Percentiles rank a stretch among this genome's conserved stretches.
phyloP scores from a whole-genome alignment of 2,888 invertebrate genomes.

The Drosophila macrospina region DNA sequence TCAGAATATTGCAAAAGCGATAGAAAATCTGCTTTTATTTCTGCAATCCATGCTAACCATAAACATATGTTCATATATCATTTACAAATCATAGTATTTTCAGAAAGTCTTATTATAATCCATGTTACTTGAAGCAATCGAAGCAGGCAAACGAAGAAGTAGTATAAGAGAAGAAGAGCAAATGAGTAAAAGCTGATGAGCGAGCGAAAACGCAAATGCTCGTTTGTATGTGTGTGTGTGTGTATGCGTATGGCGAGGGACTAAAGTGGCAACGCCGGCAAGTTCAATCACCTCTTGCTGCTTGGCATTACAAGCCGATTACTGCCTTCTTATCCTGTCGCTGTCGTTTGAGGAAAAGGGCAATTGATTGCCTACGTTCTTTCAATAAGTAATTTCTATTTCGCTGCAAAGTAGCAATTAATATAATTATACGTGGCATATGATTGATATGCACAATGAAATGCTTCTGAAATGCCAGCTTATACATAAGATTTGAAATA shows the following conservation, averaged over 20 bases:
- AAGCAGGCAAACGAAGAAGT: slow-evolving; percentile 29
- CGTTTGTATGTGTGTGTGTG: neutral
- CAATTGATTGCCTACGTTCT: slow-evolving; percentile 43
- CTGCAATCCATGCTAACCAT: neutral
- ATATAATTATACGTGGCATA: slow-evolving; percentile 46
- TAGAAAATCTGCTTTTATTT: too few relatives aligned
- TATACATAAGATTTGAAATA: slow-evolving; percentile 10
- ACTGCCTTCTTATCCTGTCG: slow-evolving; percentile 63
- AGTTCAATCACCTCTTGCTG: slow-evolving; percentile 70
- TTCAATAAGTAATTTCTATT: slow-evolving; percentile 39
- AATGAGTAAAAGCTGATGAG: slow-evolving; percentile 18
- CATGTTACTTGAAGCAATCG: slow-evolving; percentile 35
- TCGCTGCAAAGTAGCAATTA: slow-evolving; percentile 39
- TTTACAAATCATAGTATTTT: slow-evolving; percentile 11
- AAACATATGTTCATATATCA: slow-evolving; percentile 7
- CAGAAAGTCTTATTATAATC: slow-evolving; percentile 2
- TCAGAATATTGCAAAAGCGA: neutral
- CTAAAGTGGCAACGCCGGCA: slow-evolving; percentile 42
- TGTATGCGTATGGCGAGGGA: neutral
- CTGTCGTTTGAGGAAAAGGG: slow-evolving; percentile 33
- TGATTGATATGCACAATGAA: slow-evolving; percentile 49
- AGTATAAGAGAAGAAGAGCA: slow-evolving; percentile 27
- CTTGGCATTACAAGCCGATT: slow-evolving; percentile 67
- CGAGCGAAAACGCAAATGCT: slow-evolving; percentile 27
- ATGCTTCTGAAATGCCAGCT: slow-evolving; percentile 14